Evolutionary conservation across 2,797 vertebrate species (phyloP).

Genomic region (Stomatorhinus walkeri): DNA sequence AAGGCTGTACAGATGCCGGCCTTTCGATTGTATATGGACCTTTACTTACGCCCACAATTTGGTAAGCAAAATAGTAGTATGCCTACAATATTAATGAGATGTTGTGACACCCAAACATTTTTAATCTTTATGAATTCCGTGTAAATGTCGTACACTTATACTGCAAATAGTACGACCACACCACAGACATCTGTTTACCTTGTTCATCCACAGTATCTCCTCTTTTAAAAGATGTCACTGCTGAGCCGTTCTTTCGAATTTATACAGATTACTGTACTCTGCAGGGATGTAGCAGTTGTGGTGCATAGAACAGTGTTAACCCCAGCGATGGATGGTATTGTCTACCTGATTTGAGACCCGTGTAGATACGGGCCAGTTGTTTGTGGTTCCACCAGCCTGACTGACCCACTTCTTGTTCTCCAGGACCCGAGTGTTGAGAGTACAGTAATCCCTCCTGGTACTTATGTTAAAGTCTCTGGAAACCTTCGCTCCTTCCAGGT

Average conservation of each 20-base stretch:
- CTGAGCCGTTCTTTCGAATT: not conserved
- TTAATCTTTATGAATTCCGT: not conserved
- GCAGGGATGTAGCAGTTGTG: not conserved
- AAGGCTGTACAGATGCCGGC: not conserved
- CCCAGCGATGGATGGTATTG: not conserved
- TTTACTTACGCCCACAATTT: not conserved
- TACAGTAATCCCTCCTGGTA: conserved; percentile 81
- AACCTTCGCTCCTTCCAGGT: conserved; percentile 95
- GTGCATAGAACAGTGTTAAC: not conserved
- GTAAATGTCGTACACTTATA: not conserved
- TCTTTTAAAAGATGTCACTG: not conserved
- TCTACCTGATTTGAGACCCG: not conserved
- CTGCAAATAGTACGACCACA: not conserved
- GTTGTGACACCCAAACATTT: not conserved
- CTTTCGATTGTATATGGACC: not conserved
- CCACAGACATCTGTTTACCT: not conserved
- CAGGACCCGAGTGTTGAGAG: conserved; percentile 80
- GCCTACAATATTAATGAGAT: not conserved
- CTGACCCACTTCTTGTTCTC: not conserved
- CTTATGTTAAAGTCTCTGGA: conserved; percentile 88
- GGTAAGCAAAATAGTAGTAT: not conserved
- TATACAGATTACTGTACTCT: not conserved
- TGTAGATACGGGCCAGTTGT: not conserved
- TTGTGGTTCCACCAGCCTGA: not conserved
- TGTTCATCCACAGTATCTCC: not conserved